Conservation (phyloP, 2,113 vertebrate genomes). For the Cyanoliseus patagonus region DNA sequence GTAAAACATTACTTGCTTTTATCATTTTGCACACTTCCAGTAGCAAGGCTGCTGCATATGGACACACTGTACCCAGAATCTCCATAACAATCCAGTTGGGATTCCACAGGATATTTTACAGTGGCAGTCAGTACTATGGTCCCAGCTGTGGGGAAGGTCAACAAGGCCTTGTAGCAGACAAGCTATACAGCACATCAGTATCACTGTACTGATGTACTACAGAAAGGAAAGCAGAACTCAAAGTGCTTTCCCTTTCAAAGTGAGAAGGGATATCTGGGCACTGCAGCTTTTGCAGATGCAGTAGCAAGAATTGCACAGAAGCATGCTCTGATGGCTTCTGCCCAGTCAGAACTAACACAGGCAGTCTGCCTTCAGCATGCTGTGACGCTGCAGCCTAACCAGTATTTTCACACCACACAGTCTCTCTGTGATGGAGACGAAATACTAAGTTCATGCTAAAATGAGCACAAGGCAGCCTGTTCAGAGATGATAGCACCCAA, state of each 20-base stretch:
- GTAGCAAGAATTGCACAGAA: background rate
- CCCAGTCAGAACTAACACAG: background rate
- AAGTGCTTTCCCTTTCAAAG: background rate
- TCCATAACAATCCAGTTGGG: background rate
- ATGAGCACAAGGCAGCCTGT: background rate
- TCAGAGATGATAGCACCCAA: background rate
- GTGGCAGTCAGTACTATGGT: background rate
- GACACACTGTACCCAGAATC: background rate
- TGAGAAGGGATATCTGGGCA: background rate
- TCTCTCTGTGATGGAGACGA: background rate
- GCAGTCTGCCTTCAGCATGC: background rate
- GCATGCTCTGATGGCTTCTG: rapidly evolving
- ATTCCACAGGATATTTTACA: background rate
- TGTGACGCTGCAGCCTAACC: background rate
- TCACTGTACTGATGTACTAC: background rate
- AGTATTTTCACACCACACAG: background rate
- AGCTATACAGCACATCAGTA: background rate
- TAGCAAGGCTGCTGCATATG: background rate
- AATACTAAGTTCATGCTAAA: background rate
- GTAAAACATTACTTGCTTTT: background rate
- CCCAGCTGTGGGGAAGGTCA: background rate
- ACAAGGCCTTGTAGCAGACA: rapidly evolving
- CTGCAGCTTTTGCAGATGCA: background rate
- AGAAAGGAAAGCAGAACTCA: background rate
- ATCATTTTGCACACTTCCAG: background rate